These are phyloP conservation scores for Cordilura impudica DNA, from an alignment of 2,888 invertebrate species.

Conservation along the genomic window DNA sequence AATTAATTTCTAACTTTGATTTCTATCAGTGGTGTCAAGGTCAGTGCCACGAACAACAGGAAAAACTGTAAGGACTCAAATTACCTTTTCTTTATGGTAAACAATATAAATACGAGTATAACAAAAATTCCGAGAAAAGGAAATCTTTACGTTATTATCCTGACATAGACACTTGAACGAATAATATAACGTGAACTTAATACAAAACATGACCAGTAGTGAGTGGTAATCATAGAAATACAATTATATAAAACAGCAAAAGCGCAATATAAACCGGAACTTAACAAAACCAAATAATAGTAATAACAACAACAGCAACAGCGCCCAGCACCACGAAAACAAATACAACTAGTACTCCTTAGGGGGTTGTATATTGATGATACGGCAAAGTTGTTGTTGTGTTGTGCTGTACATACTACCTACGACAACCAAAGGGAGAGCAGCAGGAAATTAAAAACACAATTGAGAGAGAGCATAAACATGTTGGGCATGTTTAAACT, in stretches of 20 bases:
- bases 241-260: conserved; percentile 26
- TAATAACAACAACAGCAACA: conserved; percentile 18
- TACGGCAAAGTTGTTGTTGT: conserved; percentile 22
- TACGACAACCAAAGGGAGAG: conserved; percentile 8
- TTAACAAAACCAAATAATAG: conserved; percentile 38
- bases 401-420: not conserved
- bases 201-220: conserved; percentile 35
- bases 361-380: conserved; percentile 18
- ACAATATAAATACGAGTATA: conserved; percentile 22
- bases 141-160: conserved; percentile 59
- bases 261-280: conserved; percentile 51
- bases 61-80: conserved; percentile 32
- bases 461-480: conserved; percentile 40
- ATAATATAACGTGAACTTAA: conserved; percentile 2
- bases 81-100: conserved; percentile 42
- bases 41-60: conserved; percentile 27
- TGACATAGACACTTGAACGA: conserved; percentile 20
- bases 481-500: conserved; percentile 34
- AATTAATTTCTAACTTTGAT: conserved; percentile 53
- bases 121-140: conserved; percentile 41
- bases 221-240: conserved; percentile 16
- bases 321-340: conserved; percentile 5
- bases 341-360: not conserved
- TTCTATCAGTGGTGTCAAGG: conserved; percentile 56
- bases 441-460: conserved; percentile 49